These are phyloP conservation scores for Psilopogon haemacephalus DNA, from an alignment of 2,113 vertebrate genomes.

Conservation along the genomic window DNA sequence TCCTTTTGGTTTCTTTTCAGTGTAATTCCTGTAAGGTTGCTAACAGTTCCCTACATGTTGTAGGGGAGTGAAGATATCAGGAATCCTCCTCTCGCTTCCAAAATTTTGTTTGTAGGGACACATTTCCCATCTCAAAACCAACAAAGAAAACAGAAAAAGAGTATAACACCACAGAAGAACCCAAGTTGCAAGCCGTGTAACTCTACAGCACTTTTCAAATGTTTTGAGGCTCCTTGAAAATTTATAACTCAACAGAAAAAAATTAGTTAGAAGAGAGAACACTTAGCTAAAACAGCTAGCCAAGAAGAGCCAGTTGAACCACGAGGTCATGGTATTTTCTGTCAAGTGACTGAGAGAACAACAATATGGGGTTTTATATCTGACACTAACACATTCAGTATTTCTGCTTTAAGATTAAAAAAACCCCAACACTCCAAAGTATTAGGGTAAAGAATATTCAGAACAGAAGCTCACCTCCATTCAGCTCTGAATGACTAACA, in stretches of 20 bases:
- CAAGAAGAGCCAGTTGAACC: neutral
- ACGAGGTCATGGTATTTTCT: neutral
- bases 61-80: neutral
- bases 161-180: neutral
- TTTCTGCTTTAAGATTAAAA: conserved; percentile 1
- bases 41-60: neutral
- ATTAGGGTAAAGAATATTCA: conserved; percentile 21
- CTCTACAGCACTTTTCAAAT: neutral
- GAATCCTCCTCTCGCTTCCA: neutral
- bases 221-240: neutral
- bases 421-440: neutral
- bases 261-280: neutral
- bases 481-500: conserved; percentile 4
- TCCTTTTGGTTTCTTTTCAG: neutral
- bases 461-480: neutral
- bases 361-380: neutral
- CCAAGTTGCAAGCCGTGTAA: neutral
- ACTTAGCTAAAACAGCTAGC: neutral
- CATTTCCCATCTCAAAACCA: neutral
- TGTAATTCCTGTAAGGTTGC: neutral
- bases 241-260: neutral
- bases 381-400: neutral
- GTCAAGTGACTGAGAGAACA: neutral
- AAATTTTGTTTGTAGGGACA: neutral
- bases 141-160: neutral